Evolutionary conservation across 2,113 vertebrate genomes (phyloP), one percentile per base, ranked within the genome.

Genomic region (Pogona vitticeps): DNA sequence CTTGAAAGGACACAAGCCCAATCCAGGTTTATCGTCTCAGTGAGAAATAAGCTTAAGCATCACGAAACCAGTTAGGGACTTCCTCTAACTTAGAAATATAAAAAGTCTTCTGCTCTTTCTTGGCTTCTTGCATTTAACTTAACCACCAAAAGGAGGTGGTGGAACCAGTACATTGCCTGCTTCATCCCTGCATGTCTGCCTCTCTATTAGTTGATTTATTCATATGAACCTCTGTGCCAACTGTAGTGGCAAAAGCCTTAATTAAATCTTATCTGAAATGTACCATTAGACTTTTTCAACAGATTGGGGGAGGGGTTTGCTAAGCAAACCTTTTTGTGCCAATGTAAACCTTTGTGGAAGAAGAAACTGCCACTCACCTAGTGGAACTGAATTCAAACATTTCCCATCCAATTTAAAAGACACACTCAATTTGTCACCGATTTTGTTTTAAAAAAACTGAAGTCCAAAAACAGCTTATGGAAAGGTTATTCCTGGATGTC

Each of bases 401-500:
- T 83, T 75, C 72, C 91, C 68, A 80, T 87, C 68, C 88, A 9
- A 0, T 46, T 85, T 17, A 46, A 85, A 33, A 36, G 67, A 40
- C 14, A 67, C 58, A 33, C 46, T 85, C 68, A 56, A 40, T 78
- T 23, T 68, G 28, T 6, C 46, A 14, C 36, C 70, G 52, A 28
- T 71, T 72, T 59, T 61, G 68, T 91, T 92, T 88, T 87, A 90
- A 80, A 80, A 52, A 78, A 93, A 85, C 2, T 36, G 73, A 85
- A 72, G 92, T 36, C 87, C 56, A 76, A 80, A 73, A 76, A 70
- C 88, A 90, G 87, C 82, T 86, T 89, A 89, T 20, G 70, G 76
- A 75, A 5, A 91, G 80, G 86, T 95, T 94, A 91, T 95, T 94
- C 92, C 94, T 96, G 92, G 96, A 94, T 63, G 71, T 36, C 63